Conservation (phyloP, 2,113 vertebrate species). For the Ifrita kowaldi region DNA sequence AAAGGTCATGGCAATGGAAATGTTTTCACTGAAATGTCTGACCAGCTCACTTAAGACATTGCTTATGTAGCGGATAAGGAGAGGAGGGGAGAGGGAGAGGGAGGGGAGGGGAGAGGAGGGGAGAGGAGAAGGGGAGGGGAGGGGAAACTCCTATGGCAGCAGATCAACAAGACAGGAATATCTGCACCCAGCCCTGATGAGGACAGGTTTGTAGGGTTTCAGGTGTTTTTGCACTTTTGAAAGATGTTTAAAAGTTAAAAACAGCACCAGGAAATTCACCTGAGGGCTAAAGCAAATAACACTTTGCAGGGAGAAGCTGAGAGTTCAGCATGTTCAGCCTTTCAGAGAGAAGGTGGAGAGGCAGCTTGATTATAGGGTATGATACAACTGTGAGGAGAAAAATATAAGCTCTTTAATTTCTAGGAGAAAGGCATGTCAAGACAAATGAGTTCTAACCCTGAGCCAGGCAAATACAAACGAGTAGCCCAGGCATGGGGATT, state of each 20-base stretch:
- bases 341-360: neutral
- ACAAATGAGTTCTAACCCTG: neutral
- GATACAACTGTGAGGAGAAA: neutral
- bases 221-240: neutral
- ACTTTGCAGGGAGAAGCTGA: neutral
- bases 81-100: neutral
- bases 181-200: neutral
- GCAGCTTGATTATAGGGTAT: constrained; percentile 21
- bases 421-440: neutral
- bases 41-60: neutral
- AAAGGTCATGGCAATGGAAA: neutral
- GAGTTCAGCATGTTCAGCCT: neutral
- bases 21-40: neutral
- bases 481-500: neutral
- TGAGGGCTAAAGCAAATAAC: neutral
- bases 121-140: neutral
- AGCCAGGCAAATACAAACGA: neutral
- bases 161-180: neutral
- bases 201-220: neutral
- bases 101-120: neutral
- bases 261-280: neutral
- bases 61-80: neutral
- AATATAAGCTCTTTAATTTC: constrained; percentile 8
- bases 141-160: neutral
- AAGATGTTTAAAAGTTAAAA: neutral